Evolutionary conservation across 2,888 invertebrate genomes (phyloP).

Genomic region (Hipparchia semele): DNA sequence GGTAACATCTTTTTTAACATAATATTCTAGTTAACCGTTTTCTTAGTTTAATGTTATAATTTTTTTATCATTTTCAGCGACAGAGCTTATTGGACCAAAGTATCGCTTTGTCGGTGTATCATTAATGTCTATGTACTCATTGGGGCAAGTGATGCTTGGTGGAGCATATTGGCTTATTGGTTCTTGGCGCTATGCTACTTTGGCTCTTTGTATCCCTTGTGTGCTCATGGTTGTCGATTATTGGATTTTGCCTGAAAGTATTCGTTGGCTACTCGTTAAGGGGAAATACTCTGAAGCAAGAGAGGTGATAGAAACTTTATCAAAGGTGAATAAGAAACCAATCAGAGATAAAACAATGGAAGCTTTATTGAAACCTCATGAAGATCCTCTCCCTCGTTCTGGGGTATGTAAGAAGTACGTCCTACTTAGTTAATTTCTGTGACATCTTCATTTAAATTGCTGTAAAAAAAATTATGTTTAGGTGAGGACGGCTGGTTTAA

Average conservation of each 20-base stretch:
- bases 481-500: slow-evolving; percentile 33
- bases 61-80: slow-evolving; percentile 41
- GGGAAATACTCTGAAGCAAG: slow-evolving; percentile 84
- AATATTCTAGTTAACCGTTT: not conserved
- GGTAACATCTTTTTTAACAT: not conserved
- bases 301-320: slow-evolving; percentile 64
- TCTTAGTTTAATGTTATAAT: not conserved
- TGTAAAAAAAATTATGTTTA: not conserved
- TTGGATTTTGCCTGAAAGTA: slow-evolving; percentile 85
- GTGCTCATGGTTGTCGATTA: slow-evolving; percentile 85
- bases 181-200: slow-evolving; percentile 85
- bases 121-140: slow-evolving; percentile 86
- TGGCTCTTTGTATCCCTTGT: slow-evolving; percentile 86
- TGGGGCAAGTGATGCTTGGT: slow-evolving; percentile 87
- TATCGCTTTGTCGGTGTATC: slow-evolving; percentile 87
- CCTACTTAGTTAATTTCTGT: not conserved
- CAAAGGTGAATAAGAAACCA: slow-evolving; percentile 74
- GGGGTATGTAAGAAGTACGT: not conserved
- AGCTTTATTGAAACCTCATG: slow-evolving; percentile 2
- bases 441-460: not conserved
- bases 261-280: slow-evolving; percentile 89
- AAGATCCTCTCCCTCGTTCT: not conserved
- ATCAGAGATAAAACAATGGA: slow-evolving; percentile 78
- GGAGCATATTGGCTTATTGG: slow-evolving; percentile 85
- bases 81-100: slow-evolving; percentile 89